Evolutionary conservation across 2,888 invertebrate species (phyloP), one percentile per base, ranked within the genome.

Genomic region (Cecidostiba fungosa): DNA sequence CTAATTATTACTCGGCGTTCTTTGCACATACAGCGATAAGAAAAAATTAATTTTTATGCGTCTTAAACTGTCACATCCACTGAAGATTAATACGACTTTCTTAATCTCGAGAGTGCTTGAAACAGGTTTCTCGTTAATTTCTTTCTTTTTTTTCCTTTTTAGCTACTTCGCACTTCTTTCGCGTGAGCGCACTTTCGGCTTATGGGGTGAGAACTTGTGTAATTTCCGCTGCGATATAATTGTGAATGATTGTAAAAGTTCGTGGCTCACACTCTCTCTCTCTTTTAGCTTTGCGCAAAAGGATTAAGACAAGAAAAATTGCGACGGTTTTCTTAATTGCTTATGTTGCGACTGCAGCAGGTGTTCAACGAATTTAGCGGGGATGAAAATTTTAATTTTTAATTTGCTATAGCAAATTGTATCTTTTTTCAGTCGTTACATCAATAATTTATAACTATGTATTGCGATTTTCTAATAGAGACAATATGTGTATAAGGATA

Each of bases 161-260:
- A 14, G 26, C 32, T 77, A n/a, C 32, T 72, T 32, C n/a, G 14
- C 19, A n/a, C 39, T 32, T 12, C 29, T 36, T 70, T 8, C 36
- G 23, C 36, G 12, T 26, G 10, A 26, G 10, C 66, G 5, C n/a
- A 1, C 29, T 29, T 66, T 66, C 29, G 36, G 69, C 36, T 82
- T 77, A 32, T 29, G 23, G 32, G 6, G 50, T 8, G 54, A 14
- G 59, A 82, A 76, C 36, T 74, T 50, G 69, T 50, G 39, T 26
- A 70, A 69, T 69, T 73, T 29, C 5, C 59, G 5, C 26, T 5
- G 82, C 14, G 26, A 66, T 16, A 66, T 77, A 76, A 77, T 82
- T 74, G 43, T 83, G 59, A 77, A 77, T 47, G 32, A 82, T 83
- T 76, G 70, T 62, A 14, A 62, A 83, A 78, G 47, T 72, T 83